Evolutionary conservation across 2,888 invertebrate genomes (phyloP), one percentile per base, ranked within the genome.

Genomic region (Camponotus fellah): DNA sequence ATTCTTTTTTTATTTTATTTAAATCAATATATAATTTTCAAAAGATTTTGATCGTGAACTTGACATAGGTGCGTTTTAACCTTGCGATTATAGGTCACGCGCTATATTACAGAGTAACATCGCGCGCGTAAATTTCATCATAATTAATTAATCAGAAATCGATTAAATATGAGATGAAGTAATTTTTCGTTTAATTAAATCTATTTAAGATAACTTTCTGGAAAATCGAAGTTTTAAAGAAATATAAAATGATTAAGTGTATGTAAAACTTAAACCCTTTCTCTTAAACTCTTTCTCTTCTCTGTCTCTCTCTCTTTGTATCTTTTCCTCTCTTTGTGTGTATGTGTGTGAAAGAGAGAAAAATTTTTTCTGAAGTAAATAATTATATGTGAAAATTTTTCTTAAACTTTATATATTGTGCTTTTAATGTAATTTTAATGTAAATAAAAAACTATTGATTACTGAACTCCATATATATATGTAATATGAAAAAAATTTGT

Each of bases 1-100:
- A 84, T 58, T 8, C 12, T 49, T 62, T 64, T 75, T 76, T 21
- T 62, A 26, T 65, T 85, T 88, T 1, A 32, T 72, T 37, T 88
- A 87, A 60, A 88, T 87, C 62, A 32, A 32, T 46, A 12, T 56
- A 32, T 32, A 14, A 40, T 46, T 64, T 46, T 21, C 21, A 10
- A 5, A 4, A 53, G 17, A 37, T 53, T 14, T 53, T 12, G 37
- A 76, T 76, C 53, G 26, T 76, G 76, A 76, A 76, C 65, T 76
- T 76, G 76, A 76, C 76, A 76, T 3, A 76, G 64, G 64, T 65
- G 49, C 65, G 26, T 65, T 76, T 76, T 65, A 76, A 76, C 49
- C 65, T 65, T 53, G 53, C 53, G 49, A 46, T 76, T 76, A 53
- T 49, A 64, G 49, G 76, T 76, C 65, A 76, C 9, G 53, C 65